Evolutionary conservation across 2,113 vertebrate genomes (phyloP).

Genomic region (Brachionichthys hirsutus): DNA sequence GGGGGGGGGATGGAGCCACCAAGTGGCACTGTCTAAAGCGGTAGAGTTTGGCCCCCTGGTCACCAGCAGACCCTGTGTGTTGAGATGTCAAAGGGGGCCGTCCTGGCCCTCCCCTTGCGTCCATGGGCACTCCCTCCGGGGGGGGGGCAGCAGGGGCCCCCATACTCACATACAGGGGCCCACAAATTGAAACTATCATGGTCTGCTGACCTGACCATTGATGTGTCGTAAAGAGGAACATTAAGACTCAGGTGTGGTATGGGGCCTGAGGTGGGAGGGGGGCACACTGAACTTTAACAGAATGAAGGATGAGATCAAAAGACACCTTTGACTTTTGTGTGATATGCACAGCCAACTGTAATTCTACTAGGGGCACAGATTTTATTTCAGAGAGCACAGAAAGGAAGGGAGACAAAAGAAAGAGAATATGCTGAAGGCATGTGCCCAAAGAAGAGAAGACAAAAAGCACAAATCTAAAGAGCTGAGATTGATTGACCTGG

Average conservation of each 20-base stretch:
- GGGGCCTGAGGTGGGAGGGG: not conserved
- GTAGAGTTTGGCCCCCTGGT: constrained; percentile 66
- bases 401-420: constrained; percentile 9
- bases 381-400: constrained; percentile 28
- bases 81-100: constrained; percentile 70
- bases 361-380: constrained; percentile 18
- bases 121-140: constrained; percentile 55
- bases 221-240: constrained; percentile 54
- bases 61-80: constrained; percentile 75
- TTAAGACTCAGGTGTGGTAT: constrained; percentile 54
- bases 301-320: constrained; percentile 46
- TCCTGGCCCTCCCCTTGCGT: constrained; percentile 64
- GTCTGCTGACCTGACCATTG: constrained; percentile 50
- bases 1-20: constrained; percentile 62
- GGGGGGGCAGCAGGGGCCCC: constrained; percentile 50
- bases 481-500: constrained; percentile 48
- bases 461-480: constrained; percentile 28
- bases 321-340: constrained; percentile 44
- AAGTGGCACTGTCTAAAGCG: constrained; percentile 66
- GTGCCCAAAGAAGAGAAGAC: constrained; percentile 6
- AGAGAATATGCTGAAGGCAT: not conserved
- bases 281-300: constrained; percentile 33
- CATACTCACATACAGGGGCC: constrained; percentile 36
- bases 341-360: constrained; percentile 51
- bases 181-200: constrained; percentile 28